These are phyloP conservation scores for Scolopax mira DNA, from an alignment of 2,113 vertebrate genomes.

Conservation along the genomic window DNA sequence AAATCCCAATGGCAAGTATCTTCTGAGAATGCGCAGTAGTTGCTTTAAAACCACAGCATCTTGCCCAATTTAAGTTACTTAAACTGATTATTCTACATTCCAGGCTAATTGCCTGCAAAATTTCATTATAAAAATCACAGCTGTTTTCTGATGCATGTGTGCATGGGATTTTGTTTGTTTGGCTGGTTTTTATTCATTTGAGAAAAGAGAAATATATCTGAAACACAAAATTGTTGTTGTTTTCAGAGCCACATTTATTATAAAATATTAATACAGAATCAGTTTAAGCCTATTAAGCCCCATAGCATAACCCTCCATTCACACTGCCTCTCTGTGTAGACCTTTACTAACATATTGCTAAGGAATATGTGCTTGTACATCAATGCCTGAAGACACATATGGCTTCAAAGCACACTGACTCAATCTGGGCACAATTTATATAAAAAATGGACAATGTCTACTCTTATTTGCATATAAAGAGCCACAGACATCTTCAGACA, in stretches of 20 bases:
- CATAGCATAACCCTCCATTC: not conserved
- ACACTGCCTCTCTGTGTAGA: not conserved
- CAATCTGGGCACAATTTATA: not conserved
- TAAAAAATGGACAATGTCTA: not conserved
- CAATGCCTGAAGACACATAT: not conserved
- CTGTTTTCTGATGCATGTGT: slow-evolving; percentile 21
- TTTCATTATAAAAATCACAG: slow-evolving; percentile 61
- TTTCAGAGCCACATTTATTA: not conserved
- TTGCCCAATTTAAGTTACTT: slow-evolving; percentile 51
- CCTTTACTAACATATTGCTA: not conserved
- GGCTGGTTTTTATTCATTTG: not conserved
- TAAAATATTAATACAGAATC: not conserved
- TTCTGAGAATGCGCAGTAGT: not conserved
- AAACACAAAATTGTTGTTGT: not conserved
- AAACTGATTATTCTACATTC: slow-evolving; percentile 51
- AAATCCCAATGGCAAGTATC: not conserved
- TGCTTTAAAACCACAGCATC: slow-evolving; percentile 33
- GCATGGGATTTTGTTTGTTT: slow-evolving; percentile 6
- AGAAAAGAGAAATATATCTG: not conserved
- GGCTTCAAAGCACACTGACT: not conserved
- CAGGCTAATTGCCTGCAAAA: slow-evolving; percentile 53
- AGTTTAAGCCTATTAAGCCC: not conserved
- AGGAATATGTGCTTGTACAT: not conserved
- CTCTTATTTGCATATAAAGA: slow-evolving; percentile 13
- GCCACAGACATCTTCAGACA: not conserved